Percentiles rank a stretch among this genome's conserved stretches.
Conservation (phyloP, 2,113 vertebrate genomes). For the Thomomys bottae region DNA sequence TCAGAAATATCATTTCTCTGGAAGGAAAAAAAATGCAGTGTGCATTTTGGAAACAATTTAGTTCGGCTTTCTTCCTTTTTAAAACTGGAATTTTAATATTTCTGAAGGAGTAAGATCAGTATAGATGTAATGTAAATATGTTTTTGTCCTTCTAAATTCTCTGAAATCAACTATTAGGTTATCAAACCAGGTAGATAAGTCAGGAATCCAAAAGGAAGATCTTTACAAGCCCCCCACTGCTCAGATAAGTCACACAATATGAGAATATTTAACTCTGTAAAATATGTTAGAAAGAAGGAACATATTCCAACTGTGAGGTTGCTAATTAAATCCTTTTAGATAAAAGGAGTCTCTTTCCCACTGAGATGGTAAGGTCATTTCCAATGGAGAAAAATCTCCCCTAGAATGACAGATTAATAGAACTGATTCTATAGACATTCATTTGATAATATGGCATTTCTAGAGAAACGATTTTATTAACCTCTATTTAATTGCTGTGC, state of each 20-base stretch:
- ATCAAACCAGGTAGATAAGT: neutral
- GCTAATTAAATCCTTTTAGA: conserved; percentile 70
- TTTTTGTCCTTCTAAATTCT: conserved; percentile 32
- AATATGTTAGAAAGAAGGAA: conserved; percentile 32
- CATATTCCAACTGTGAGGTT: conserved; percentile 25
- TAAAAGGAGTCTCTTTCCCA: conserved; percentile 14
- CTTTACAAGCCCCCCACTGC: conserved; percentile 49
- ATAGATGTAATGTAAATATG: neutral
- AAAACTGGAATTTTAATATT: neutral
- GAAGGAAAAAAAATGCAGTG: neutral
- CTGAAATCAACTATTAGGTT: neutral
- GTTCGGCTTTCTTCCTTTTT: neutral
- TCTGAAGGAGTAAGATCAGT: neutral
- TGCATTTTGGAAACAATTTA: neutral
- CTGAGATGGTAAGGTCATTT: conserved; percentile 56
- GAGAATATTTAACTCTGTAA: conserved; percentile 47
- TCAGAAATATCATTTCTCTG: neutral
- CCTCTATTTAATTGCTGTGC: conserved; percentile 28
- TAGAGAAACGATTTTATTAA: conserved; percentile 18
- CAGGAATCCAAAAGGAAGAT: conserved; percentile 35
- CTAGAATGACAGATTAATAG: conserved; percentile 25
- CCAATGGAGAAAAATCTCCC: conserved; percentile 44
- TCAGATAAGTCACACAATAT: conserved; percentile 56
- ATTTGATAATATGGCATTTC: neutral
- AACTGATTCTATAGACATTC: conserved; percentile 31